phyloP scores from a whole-genome alignment of 2,113 vertebrate genomes.

The Dipodomys merriami region DNA sequence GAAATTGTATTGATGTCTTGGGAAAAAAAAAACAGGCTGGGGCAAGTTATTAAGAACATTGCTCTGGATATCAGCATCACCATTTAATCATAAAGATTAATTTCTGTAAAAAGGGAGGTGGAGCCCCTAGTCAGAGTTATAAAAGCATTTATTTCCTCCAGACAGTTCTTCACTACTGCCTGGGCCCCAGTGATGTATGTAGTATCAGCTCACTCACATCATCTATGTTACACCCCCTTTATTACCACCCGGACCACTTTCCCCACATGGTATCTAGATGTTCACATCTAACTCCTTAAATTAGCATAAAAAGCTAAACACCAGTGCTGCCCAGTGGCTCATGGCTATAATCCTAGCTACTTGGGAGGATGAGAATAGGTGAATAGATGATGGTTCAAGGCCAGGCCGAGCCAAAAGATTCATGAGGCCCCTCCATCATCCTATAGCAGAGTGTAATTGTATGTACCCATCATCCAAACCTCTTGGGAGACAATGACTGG shows the following conservation, averaged over 20 bases:
- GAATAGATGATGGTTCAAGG: too few species aligned
- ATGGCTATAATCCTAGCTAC: too few species aligned
- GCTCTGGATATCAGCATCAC: not conserved
- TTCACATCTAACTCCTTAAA: not conserved
- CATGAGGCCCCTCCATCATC: too few species aligned
- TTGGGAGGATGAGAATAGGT: too few species aligned
- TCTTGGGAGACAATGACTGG: too few species aligned
- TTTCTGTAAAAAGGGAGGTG: conserved; percentile 44
- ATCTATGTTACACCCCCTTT: not conserved
- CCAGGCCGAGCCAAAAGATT: too few species aligned
- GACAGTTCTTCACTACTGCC: not conserved
- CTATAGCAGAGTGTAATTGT: too few species aligned
- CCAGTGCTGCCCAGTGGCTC: too few species aligned
- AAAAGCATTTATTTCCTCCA: not conserved
- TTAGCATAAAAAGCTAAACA: not conserved
- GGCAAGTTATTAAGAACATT: conserved; percentile 24
- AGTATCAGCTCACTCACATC: not conserved
- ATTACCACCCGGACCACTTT: not conserved
- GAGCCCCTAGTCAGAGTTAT: not conserved
- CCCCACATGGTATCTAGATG: not conserved
- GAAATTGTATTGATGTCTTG: conserved; percentile 47
- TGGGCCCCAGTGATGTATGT: not conserved
- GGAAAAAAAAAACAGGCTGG: not conserved
- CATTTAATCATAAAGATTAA: conserved; percentile 69
- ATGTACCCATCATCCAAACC: too few species aligned